Evolutionary conservation across 2,113 vertebrate genomes (phyloP).

Genomic region (Holacanthus passer): DNA sequence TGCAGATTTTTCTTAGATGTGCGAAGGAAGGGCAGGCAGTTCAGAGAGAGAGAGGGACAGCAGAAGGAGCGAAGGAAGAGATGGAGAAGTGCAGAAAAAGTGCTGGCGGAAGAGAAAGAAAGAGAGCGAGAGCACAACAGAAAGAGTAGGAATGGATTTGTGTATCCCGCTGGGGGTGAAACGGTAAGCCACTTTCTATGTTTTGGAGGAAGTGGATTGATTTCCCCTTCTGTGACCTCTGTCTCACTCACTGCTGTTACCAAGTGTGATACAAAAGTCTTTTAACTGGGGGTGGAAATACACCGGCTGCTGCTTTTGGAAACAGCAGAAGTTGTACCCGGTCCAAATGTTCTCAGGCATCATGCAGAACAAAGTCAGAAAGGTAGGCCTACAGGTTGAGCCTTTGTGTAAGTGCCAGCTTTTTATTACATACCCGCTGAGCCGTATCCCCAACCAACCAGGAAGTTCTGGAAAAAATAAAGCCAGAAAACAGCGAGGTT

Average conservation of each 20-base stretch:
- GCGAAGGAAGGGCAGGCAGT: slow-evolving; percentile 58
- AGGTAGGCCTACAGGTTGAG: slow-evolving; percentile 39
- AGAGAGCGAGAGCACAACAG: slow-evolving; percentile 30
- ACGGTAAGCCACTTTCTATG: slow-evolving; percentile 76
- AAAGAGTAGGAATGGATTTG: slow-evolving; percentile 62
- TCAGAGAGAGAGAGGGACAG: slow-evolving; percentile 48
- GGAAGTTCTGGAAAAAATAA: neutral
- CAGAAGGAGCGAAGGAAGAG: slow-evolving; percentile 17
- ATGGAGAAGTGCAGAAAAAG: neutral
- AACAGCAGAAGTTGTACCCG: slow-evolving; percentile 16
- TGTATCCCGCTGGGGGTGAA: slow-evolving; percentile 72
- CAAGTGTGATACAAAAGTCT: slow-evolving; percentile 73
- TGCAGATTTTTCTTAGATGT: slow-evolving; percentile 69
- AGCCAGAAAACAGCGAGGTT: neutral
- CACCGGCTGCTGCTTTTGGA: slow-evolving; percentile 48
- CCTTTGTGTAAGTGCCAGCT: slow-evolving; percentile 16
- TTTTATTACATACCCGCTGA: slow-evolving; percentile 29
- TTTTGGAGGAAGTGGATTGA: slow-evolving; percentile 79
- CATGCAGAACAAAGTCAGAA: slow-evolving; percentile 38
- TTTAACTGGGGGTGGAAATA: slow-evolving; percentile 71
- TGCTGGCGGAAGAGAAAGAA: slow-evolving; percentile 28
- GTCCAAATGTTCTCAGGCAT: slow-evolving; percentile 51
- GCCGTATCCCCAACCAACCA: neutral
- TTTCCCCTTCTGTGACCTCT: slow-evolving; percentile 77
- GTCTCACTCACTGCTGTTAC: slow-evolving; percentile 68